Evolutionary conservation across 2,888 invertebrate genomes (phyloP).

Genomic region (Uropetala carovei): DNA sequence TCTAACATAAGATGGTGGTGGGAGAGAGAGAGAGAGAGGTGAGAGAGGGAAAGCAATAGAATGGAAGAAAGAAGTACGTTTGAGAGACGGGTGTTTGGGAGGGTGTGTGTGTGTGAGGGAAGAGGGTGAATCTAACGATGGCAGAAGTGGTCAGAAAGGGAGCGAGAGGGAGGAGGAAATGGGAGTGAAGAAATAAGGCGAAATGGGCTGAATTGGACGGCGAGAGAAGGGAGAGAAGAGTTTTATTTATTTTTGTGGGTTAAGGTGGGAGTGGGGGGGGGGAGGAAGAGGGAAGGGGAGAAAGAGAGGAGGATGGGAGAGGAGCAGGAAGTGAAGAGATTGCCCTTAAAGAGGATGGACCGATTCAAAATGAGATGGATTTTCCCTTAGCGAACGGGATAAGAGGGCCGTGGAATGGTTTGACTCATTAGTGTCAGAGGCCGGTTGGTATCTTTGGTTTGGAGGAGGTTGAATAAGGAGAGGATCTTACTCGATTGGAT

Average conservation of each 20-base stretch:
- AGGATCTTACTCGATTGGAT: slow-evolving; percentile 21
- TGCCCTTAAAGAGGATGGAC: slow-evolving; percentile 55
- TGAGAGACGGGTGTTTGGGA: neutral
- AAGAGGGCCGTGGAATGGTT: neutral
- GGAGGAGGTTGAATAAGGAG: neutral
- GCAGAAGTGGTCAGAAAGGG: neutral
- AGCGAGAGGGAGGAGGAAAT: neutral
- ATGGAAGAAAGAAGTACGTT: neutral
- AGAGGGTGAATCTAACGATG: neutral
- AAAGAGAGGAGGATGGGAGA: neutral
- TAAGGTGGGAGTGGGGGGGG: neutral
- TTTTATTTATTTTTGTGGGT: neutral
- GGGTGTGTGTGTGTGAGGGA: neutral
- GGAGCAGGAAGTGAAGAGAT: neutral
- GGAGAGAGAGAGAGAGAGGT: too few relatives aligned
- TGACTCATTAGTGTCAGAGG: slow-evolving; percentile 39
- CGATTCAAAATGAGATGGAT: slow-evolving; percentile 37
- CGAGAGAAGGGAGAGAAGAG: neutral
- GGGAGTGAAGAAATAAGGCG: neutral
- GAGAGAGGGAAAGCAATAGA: neutral
- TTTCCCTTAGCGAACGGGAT: neutral
- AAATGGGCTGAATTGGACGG: neutral
- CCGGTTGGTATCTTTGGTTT: neutral
- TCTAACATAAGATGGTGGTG: too few relatives aligned
- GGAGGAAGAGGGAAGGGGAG: neutral